A percentile compares a stretch with the other conserved stretches of the same genome.
These are phyloP conservation scores for Lampris incognitus DNA, from an alignment of 2,113 vertebrate genomes.

Conservation along the genomic window DNA sequence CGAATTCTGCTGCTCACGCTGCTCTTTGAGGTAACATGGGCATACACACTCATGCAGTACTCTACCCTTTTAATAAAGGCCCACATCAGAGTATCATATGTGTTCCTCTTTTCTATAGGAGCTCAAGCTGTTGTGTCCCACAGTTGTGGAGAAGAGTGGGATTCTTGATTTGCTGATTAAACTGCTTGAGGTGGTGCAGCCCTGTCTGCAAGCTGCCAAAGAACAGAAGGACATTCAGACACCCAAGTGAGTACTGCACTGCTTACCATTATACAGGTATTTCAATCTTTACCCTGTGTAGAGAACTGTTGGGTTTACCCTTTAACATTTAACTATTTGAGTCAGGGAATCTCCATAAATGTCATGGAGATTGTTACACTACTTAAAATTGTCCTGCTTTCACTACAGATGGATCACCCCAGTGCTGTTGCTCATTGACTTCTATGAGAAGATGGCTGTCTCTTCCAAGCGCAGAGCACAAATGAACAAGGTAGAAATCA, in stretches of 20 bases:
- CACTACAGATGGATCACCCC: conserved; percentile 92
- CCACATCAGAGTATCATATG: background rate
- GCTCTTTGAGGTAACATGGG: conserved; percentile 88
- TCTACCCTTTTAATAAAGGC: background rate
- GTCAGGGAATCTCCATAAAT: background rate
- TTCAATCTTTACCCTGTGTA: too few relatives aligned
- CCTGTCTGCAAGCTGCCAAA: conserved; percentile 92
- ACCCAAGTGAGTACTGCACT: conserved; percentile 87
- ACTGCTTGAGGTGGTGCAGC: conserved; percentile 93
- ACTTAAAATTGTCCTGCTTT: background rate
- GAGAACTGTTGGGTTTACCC: background rate
- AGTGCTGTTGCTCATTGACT: conserved; percentile 92
- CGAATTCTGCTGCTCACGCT: conserved; percentile 92
- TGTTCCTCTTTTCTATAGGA: conserved; percentile 78
- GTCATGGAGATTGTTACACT: background rate
- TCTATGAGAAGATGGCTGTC: conserved; percentile 95
- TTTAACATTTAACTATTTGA: background rate
- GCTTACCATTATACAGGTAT: too few relatives aligned
- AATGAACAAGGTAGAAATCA: conserved; percentile 89
- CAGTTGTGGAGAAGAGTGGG: conserved; percentile 91
- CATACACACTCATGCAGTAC: background rate
- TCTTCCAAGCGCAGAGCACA: conserved; percentile 93
- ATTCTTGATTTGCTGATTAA: conserved; percentile 93
- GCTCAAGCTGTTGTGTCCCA: conserved; percentile 90
- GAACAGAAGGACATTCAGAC: conserved; percentile 95